Conservation (phyloP, 2,113 vertebrate genomes). For the Ploceus nigricollis region DNA sequence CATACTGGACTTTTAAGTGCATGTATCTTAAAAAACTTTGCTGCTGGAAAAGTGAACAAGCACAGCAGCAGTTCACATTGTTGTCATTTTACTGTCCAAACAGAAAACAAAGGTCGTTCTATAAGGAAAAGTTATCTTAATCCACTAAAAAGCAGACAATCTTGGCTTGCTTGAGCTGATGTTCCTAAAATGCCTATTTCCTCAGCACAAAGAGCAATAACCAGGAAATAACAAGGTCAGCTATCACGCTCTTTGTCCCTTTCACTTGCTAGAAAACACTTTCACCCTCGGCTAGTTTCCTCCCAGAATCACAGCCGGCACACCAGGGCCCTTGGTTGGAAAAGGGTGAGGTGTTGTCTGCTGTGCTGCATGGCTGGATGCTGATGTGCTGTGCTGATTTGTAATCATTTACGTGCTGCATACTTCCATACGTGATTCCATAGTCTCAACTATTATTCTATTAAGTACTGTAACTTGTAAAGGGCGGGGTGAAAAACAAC, state of each 20-base stretch:
- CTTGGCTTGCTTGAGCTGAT: background rate
- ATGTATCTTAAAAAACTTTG: background rate
- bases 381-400: slow-evolving; percentile 20
- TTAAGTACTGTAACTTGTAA: background rate
- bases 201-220: background rate
- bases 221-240: background rate
- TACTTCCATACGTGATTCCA: background rate
- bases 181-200: background rate
- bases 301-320: background rate
- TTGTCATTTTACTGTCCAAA: background rate
- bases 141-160: background rate
- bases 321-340: background rate
- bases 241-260: background rate
- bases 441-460: background rate
- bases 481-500: background rate
- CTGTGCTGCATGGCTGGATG: background rate
- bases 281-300: background rate
- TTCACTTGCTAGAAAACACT: slow-evolving; percentile 15
- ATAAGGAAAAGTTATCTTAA: background rate
- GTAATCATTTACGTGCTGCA: background rate
- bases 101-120: background rate
- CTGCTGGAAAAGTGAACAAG: background rate
- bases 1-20: background rate
- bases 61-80: background rate
- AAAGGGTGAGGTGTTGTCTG: background rate